Conservation (phyloP, 2,888 invertebrate species). For the Melinopterus prodromus region DNA sequence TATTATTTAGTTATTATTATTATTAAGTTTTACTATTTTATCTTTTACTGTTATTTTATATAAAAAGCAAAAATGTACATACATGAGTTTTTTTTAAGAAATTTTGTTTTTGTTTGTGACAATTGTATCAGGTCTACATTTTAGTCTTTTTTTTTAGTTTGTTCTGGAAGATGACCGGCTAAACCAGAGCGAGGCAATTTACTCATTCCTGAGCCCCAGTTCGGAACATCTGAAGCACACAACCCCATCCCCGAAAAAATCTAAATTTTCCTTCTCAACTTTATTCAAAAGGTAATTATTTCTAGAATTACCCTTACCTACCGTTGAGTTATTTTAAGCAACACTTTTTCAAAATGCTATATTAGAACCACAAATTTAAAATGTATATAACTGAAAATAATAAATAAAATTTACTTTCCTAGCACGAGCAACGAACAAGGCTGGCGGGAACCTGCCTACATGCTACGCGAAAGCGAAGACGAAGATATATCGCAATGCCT, state of each 20-base stretch:
- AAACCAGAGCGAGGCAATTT: constrained; percentile 89
- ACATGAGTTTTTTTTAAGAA: no score
- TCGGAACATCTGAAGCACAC: constrained; percentile 87
- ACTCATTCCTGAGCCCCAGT: constrained; percentile 91
- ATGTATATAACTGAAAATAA: no score
- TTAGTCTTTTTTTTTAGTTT: constrained; percentile 66
- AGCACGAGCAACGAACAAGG: constrained; percentile 40
- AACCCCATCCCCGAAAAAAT: constrained; percentile 82
- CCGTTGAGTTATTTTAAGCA: not conserved
- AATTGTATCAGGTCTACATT: not conserved
- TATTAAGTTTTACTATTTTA: not conserved
- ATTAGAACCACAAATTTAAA: no score
- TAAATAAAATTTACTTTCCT: not conserved
- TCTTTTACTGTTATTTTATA: not conserved
- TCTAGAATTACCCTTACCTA: not conserved
- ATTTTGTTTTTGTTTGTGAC: not conserved
- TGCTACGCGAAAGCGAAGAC: constrained; percentile 74
- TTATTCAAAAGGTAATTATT: constrained; percentile 80
- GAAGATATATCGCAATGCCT: constrained; percentile 83
- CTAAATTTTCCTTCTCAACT: constrained; percentile 85
- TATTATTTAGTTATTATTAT: constrained; percentile 16
- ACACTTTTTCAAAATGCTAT: no score
- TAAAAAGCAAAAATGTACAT: not conserved
- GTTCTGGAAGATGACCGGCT: constrained; percentile 86
- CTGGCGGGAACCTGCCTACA: constrained; percentile 43